Evolutionary conservation across 2,888 invertebrate genomes (phyloP), one percentile per base, ranked within the genome.

Genomic region (Cerastis leucographa): DNA sequence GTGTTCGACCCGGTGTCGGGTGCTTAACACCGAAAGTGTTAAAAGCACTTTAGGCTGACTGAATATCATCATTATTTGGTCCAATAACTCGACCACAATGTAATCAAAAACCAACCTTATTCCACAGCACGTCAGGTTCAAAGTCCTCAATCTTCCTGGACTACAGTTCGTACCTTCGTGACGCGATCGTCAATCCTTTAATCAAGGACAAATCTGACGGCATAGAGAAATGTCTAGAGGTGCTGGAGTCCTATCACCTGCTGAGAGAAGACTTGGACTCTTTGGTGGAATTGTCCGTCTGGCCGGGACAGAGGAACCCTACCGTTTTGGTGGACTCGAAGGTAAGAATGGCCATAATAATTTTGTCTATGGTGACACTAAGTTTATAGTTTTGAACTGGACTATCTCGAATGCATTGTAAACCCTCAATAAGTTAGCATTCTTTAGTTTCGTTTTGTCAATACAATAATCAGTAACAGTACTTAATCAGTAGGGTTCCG

Each of bases 261-360:
- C 93, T 99, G 72, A 97, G 99, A 78, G 99, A 99, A 90, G 99
- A 99, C 93, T 96, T 99, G 88, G 99, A 99, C 84, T 98, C 98
- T 19, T 95, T 99, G 44, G 95, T 98, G 17, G 99, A 99, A 91
- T 93, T 99, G 49, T 97, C 98, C 0, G 93, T 97, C 56, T 99
- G 99, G 99, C 98, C 98, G 0, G 97, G 97, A 59, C 97, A 97
- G 88, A 97, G 97, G 86, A 98, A 99, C 93, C 98, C 98, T 0
- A 97, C 98, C 96, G 97, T 98, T 69, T 94, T 97, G 79, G 97
- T 99, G 42, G 98, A 98, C 85, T 97, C 98, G 22, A 98, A 98
- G 95, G 97, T 97, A 88, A 74, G 68, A 44, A 70, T 8, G 40
- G 17, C 9, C 8, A 14, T 61, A 22, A 25, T 56, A 25, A 14